A percentile compares a stretch with the other conserved stretches of the same genome.
phyloP scores from a whole-genome alignment of 2,113 vertebrate species.

The Anthoscopus minutus region DNA sequence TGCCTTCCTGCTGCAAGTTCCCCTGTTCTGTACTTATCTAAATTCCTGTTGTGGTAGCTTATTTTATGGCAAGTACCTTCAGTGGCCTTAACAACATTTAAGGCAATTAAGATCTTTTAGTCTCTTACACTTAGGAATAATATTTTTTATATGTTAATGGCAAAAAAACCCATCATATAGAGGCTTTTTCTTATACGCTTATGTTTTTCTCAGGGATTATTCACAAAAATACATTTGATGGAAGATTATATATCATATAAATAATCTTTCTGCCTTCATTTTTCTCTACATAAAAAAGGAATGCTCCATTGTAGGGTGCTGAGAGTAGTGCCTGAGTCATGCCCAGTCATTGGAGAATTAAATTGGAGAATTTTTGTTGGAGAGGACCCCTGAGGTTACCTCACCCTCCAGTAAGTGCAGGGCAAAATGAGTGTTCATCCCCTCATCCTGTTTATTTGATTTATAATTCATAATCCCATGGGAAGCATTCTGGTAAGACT shows the following conservation, averaged over 20 bases:
- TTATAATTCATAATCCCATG: not conserved
- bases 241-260: not conserved
- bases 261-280: not conserved
- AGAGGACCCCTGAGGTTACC: not conserved
- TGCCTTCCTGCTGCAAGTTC: not conserved
- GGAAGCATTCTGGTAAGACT: not conserved
- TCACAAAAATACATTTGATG: not conserved
- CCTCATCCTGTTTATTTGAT: not conserved
- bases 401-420: not conserved
- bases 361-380: not conserved
- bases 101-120: not conserved
- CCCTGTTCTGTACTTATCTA: not conserved
- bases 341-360: not conserved
- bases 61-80: not conserved
- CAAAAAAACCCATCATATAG: not conserved
- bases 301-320: accelerated
- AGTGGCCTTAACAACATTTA: not conserved
- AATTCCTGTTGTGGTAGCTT: not conserved
- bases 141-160: not conserved
- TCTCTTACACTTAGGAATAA: not conserved
- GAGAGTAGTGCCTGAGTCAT: not conserved
- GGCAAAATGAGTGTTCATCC: not conserved
- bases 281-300: not conserved
- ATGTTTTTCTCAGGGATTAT: not conserved
- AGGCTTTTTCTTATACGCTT: not conserved